These are phyloP conservation scores for Lagopus muta DNA, from an alignment of 2,113 vertebrate species.

Conservation along the genomic window DNA sequence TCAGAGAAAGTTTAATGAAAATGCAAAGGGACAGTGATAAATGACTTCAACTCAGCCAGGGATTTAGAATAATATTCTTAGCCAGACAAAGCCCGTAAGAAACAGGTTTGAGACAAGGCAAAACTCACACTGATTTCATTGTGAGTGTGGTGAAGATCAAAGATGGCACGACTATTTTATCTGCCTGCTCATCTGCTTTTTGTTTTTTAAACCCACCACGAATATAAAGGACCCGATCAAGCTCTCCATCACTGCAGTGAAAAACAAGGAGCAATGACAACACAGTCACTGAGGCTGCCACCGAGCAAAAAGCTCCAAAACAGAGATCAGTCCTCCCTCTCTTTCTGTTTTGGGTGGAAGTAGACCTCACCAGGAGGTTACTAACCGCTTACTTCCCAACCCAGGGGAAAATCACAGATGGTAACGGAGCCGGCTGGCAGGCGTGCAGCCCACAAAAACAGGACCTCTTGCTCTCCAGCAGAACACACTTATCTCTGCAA, in stretches of 20 bases:
- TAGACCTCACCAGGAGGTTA: neutral
- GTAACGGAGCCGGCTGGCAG: neutral
- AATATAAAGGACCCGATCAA: neutral
- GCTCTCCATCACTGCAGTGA: neutral
- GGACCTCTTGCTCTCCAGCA: neutral
- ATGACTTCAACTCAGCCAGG: neutral
- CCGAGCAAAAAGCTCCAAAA: neutral
- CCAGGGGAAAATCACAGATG: fast-evolving
- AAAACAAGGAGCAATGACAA: neutral
- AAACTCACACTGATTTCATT: constrained; percentile 5
- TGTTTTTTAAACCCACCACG: neutral
- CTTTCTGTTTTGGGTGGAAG: neutral
- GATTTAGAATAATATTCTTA: constrained; percentile 6
- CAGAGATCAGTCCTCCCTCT: neutral
- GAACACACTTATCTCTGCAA: neutral
- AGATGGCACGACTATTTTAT: neutral
- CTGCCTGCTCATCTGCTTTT: neutral
- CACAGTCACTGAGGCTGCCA: neutral
- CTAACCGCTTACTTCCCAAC: neutral
- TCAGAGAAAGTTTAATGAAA: constrained; percentile 13
- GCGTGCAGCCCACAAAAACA: neutral
- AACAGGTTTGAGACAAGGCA: constrained; percentile 5
- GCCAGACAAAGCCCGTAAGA: neutral
- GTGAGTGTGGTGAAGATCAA: neutral
- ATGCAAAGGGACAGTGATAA: neutral